Evolutionary conservation across 2,888 invertebrate genomes (phyloP), one percentile per base, ranked within the genome.

Genomic region (Actias luna): DNA sequence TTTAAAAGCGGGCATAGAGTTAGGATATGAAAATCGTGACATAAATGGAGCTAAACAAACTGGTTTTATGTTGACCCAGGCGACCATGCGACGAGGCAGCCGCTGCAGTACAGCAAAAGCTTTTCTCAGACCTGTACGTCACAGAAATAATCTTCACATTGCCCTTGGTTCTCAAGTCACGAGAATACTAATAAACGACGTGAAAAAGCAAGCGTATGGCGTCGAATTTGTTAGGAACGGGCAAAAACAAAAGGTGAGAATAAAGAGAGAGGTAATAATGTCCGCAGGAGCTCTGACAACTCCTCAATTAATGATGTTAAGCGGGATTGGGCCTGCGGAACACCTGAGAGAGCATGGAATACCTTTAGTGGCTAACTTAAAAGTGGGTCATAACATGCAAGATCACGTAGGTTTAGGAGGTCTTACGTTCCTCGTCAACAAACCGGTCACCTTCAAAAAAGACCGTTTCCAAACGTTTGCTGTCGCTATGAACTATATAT

Each of bases 241-340:
- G 0, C 92, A 93, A 62, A 94, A 93, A 62, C 93, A 95, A 61
- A 91, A 94, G 58, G 95, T 96, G 0, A 92, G 95, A 66, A 97
- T 97, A 0, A 94, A 95, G 65, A 94, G 96, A 61, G 98, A 98
- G 84, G 95, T 99, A 0, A 94, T 99, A 8, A 90, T 98, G 73
- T 96, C 97, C 2, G 97, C 98, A 0, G 99, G 99, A 0, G 95
- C 98, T 0, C 94, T 99, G 42, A 96, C 97, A 61, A 95, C 97
- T 3, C 98, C 99, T 0, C 98, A 99, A 75, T 79, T 99, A 25
- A 93, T 99, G 69, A 97, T 98, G 98, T 82, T 99, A 10, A 98
- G 97, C 62, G 99, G 99, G 0, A 94, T 98, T 27, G 97, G 97
- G 0, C 97, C 97, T 0, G 94, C 93, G 2, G 96, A 96, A 16